phyloP scores from a whole-genome alignment of 92 coral and sea anemone genomes.

The Hydrozoanthus gracilis region DNA sequence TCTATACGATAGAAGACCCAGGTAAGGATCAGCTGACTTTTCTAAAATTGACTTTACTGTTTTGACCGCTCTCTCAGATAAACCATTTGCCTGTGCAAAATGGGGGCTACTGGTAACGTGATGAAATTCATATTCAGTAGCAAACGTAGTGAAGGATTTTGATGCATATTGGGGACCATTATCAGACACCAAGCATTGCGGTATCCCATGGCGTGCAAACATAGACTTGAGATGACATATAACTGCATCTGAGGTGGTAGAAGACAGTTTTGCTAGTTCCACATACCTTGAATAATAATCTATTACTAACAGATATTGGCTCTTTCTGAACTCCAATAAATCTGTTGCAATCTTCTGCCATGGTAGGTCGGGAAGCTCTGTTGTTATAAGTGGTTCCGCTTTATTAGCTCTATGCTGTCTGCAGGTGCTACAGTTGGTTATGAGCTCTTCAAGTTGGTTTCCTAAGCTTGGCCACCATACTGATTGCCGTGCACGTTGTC shows the following conservation, averaged over 20 bases:
- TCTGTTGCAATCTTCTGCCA: conserved; percentile 60
- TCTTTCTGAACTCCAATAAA: conserved; percentile 1
- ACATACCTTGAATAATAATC: conserved; percentile 59
- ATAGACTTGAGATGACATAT: conserved; percentile 20
- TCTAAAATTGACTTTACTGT: too few species aligned
- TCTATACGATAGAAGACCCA: too few species aligned
- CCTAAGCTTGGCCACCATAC: conserved; percentile 53
- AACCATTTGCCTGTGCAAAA: too few species aligned
- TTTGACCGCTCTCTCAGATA: too few species aligned
- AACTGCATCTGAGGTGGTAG: conserved; percentile 25
- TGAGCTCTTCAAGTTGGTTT: conserved; percentile 31
- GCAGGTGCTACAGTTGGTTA: conserved; percentile 41
- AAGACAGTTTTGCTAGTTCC: conserved; percentile 43
- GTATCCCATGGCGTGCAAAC: conserved; percentile 54
- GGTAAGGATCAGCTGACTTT: too few species aligned
- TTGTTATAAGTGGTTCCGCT: conserved; percentile 38
- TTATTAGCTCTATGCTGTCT: conserved; percentile 16
- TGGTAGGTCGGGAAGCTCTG: conserved; percentile 45
- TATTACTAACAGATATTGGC: conserved; percentile 38
- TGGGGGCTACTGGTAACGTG: conserved; percentile 25
- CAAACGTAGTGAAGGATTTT: conserved; percentile 14
- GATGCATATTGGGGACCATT: conserved; percentile 48
- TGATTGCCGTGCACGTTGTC: conserved; percentile 41
- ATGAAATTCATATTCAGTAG: conserved; percentile 22
- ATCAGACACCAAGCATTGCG: conserved; percentile 25